Percentiles rank a stretch among this genome's conserved stretches.
Conservation (phyloP, 2,113 vertebrate species). For the Papio anubis region DNA sequence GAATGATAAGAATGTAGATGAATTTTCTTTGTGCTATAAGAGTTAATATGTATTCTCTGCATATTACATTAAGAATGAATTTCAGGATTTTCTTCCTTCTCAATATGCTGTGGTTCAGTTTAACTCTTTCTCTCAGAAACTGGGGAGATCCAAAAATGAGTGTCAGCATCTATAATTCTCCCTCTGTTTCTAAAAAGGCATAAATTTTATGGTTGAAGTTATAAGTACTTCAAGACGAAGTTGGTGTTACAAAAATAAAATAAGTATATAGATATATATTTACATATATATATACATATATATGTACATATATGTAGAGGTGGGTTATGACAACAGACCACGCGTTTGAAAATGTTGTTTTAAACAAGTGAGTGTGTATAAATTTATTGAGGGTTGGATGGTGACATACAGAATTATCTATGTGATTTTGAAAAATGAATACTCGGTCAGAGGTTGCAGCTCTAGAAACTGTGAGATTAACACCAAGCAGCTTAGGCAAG, state of each 20-base stretch:
- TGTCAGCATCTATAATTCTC: background rate
- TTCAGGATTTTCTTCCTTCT: background rate
- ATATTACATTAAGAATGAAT: background rate
- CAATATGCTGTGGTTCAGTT: background rate
- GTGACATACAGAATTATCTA: background rate
- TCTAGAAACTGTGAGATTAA: background rate
- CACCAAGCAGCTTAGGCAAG: background rate
- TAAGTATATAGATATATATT: background rate
- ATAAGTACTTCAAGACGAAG: background rate
- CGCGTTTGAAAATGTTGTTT: background rate
- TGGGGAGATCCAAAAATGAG: background rate
- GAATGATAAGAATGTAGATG: background rate
- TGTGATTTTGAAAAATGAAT: background rate
- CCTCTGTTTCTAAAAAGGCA: background rate
- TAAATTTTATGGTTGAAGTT: background rate
- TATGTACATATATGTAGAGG: background rate
- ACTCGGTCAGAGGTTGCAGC: background rate
- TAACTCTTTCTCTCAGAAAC: background rate
- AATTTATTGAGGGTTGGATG: background rate
- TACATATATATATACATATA: too few species aligned
- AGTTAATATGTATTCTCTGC: background rate
- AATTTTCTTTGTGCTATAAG: background rate
- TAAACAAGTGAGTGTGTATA: background rate
- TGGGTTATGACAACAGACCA: background rate
- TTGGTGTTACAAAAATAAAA: background rate